Evolutionary conservation across 2,888 invertebrate species (phyloP), one percentile per base, ranked within the genome.

Genomic region (Stegophylla sp.): DNA sequence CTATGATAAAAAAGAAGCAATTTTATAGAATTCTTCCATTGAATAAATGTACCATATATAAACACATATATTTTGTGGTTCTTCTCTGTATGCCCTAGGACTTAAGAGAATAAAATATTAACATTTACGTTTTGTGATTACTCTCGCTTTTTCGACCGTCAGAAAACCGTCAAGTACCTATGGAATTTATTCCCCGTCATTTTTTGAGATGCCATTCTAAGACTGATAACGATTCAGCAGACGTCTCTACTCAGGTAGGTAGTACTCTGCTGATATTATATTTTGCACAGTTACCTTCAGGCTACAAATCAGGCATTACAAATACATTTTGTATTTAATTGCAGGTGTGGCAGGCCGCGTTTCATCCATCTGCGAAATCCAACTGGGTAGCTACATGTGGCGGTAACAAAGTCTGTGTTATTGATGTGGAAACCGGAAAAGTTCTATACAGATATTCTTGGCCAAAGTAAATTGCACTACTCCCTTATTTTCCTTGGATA

Each of bases 381-480:
- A 85, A 86, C n/a, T 82, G 86, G 13, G 85, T 89, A 23, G 88
- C 88, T 3, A 88, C 88, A 0, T 88, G 88, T 85, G 89, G 88
- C 20, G 88, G 88, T 4, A 86, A 88, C 75, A 87, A 86, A 71
- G 86, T 89, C 0, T 88, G 88, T 83, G 85, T 89, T 26, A 87
- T 88, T 41, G 87, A 88, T 84, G 87, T 87, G 61, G 82, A 84
- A 51, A 86, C 86, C 1, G 88, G 71, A 71, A n/a, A 20, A 0
- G 82, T 83, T 17, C 51, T 75, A 2, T 82, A 67, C 43, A 73
- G 83, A 82, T 83, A 82, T 48, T 59, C 82, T 23, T 75, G 26
- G 15, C 28, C 34, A 28, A 75, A 82, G 69, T 81, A 43, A 59
- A 82, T 53, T 75, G 53, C 59, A 69, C 15, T 34, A 34, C 3